Conservation (phyloP, 2,113 vertebrate genomes). For the Crocuta crocuta region DNA sequence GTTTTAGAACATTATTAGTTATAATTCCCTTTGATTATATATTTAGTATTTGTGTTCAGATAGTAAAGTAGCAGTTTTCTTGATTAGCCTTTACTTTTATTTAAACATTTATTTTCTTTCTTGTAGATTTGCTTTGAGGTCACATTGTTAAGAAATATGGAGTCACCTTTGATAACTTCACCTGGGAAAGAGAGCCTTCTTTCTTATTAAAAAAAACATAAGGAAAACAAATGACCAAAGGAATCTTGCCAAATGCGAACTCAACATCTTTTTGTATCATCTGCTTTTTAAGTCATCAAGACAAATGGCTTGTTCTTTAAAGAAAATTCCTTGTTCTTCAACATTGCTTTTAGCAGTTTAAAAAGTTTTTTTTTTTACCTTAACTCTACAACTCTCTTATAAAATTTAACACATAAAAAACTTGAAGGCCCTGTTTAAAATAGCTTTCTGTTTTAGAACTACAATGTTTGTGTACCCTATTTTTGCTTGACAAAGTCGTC, state of each 20-base stretch:
- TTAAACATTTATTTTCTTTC: conserved; percentile 33
- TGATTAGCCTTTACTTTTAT: neutral
- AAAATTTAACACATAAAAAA: conserved; percentile 56
- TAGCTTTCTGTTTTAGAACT: neutral
- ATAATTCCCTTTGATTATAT: neutral
- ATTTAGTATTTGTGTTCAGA: neutral
- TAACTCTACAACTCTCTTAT: conserved; percentile 24
- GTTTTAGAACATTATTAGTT: neutral
- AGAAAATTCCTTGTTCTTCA: neutral
- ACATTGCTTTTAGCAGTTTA: conserved; percentile 63
- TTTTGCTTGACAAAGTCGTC: conserved; percentile 46
- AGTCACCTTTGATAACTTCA: conserved; percentile 68
- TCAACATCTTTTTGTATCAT: neutral
- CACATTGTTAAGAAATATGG: conserved; percentile 70
- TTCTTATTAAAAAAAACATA: conserved; percentile 69
- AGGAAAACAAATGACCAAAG: conserved; percentile 47
- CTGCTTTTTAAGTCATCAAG: conserved; percentile 48
- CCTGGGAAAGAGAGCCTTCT: conserved; percentile 17
- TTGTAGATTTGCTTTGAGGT: conserved; percentile 80
- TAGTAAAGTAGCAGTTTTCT: neutral
- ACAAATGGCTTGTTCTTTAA: conserved; percentile 25
- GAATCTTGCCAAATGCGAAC: conserved; percentile 25
- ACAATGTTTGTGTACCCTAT: neutral
- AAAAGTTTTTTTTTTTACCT: neutral
- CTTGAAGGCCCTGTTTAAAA: conserved; percentile 43